Evolutionary conservation across 2,888 invertebrate genomes (phyloP), one percentile per base, ranked within the genome.

Genomic region (Tineola bisselliella): DNA sequence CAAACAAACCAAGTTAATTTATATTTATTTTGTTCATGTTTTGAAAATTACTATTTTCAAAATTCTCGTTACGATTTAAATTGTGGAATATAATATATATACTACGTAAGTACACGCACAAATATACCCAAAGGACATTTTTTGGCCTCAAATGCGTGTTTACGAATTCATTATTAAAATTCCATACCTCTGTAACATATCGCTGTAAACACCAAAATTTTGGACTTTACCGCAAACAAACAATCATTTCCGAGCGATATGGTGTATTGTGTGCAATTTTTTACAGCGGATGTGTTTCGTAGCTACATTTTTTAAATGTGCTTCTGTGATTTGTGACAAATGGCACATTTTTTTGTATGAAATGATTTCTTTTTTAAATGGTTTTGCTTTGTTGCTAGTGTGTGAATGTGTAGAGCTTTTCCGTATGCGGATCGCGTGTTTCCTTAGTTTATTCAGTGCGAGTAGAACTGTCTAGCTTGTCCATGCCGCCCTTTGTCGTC

Each of bases 361-460:
- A 25, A 25, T 25, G 25, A 25, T 4, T 4, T n/a, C 3, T 38
- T 38, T 38, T 6, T 6, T 6, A 38, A 38, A 38, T 12, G 3
- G 38, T 10, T 38, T 38, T 38, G 10, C 38, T 38, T 38, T 38
- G 38, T 12, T 10, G 38, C 6, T 13, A 15, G 17, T 17, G n/a
- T n/a, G n/a, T n/a, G n/a, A 17, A 48, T 48, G 48, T 54, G 54
- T 18, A 8, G 25, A 18, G 17, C 10, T 25, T 19, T 54, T 18
- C 18, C n/a, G 71, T 74, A 79, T 79, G 72, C 74, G 64, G 71
- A 66, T 66, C 71, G 72, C 78, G 78, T 77, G 66, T 68, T 67
- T 67, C 65, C 64, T 63, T 65, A 70, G 74, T 79, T 77, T 79
- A 73, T 72, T 72, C 69, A 70, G 71, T 54, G 54, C 25, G 54